phyloP scores from a whole-genome alignment of 2,113 vertebrate species.

The Poeciliopsis retropinna region DNA sequence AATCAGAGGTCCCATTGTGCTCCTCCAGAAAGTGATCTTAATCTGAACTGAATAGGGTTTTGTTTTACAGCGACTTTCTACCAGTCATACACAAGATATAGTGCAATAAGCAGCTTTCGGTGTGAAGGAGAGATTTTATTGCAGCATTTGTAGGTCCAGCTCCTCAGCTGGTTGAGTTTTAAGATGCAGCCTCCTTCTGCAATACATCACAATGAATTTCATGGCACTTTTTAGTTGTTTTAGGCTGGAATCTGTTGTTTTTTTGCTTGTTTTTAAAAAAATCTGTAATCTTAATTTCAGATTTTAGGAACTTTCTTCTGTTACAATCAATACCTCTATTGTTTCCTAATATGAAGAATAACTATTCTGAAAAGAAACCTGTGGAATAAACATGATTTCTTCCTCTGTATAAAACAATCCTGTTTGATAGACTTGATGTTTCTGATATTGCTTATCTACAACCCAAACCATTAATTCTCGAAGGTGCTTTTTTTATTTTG shows the following conservation, averaged over 20 bases:
- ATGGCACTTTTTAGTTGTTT: slow-evolving; percentile 24
- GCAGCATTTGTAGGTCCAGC: slow-evolving; percentile 29
- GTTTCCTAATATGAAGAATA: slow-evolving; percentile 28
- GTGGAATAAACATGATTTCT: background rate
- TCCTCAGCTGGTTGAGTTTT: slow-evolving; percentile 33
- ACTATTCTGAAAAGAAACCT: slow-evolving; percentile 52
- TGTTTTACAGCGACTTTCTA: slow-evolving; percentile 69
- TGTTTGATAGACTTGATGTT: no score
- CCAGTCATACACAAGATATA: slow-evolving; percentile 47
- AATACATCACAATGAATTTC: no score
- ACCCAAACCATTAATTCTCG: no score
- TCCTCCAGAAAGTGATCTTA: slow-evolving; percentile 75
- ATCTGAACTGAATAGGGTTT: slow-evolving; percentile 73
- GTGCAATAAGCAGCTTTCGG: slow-evolving; percentile 52
- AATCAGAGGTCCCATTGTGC: slow-evolving; percentile 71
- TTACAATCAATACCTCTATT: slow-evolving; percentile 5
- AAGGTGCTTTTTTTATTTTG: no score
- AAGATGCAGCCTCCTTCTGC: background rate
- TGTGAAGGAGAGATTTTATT: slow-evolving; percentile 29
- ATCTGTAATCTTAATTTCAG: slow-evolving; percentile 14
- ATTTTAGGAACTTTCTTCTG: slow-evolving; percentile 12
- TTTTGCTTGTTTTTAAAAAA: slow-evolving; percentile 15
- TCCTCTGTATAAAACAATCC: no score
- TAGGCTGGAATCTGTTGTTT: slow-evolving; percentile 21
- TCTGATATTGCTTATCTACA: no score